Evolutionary conservation across 2,113 vertebrate species (phyloP).

Genomic region (Alligator mississippiensis): DNA sequence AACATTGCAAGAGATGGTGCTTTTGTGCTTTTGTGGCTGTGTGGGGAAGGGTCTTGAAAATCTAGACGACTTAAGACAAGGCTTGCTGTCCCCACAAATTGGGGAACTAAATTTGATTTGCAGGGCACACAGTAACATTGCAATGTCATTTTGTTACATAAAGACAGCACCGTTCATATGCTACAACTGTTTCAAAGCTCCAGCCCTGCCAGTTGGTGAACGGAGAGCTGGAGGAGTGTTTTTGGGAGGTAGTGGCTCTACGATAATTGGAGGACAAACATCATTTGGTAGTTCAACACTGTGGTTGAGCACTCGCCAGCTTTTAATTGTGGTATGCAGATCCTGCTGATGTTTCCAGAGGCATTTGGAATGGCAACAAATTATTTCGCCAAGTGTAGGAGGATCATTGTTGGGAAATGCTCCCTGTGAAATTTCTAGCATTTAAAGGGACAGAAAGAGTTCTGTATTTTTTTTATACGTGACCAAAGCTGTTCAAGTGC

Average conservation of each 20-base stretch:
- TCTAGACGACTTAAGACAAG: neutral
- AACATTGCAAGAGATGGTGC: neutral
- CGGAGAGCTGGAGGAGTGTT: neutral
- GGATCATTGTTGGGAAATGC: conserved; percentile 12
- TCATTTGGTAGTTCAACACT: neutral
- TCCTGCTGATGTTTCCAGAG: conserved; percentile 52
- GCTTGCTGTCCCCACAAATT: neutral
- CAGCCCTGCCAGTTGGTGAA: accelerated
- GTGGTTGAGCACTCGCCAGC: neutral
- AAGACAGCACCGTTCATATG: neutral
- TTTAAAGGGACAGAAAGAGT: neutral
- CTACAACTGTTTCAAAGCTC: neutral
- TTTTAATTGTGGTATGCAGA: conserved; percentile 48
- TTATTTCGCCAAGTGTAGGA: conserved; percentile 16
- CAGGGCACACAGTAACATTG: neutral
- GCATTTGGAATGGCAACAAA: conserved; percentile 37
- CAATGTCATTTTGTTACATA: neutral
- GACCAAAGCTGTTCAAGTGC: neutral
- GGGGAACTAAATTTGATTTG: neutral
- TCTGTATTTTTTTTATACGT: neutral
- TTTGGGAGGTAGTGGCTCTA: neutral
- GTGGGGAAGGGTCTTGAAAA: neutral
- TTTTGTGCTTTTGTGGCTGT: too few species aligned
- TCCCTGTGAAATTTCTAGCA: neutral
- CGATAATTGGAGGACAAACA: conserved; percentile 17